phyloP scores from a whole-genome alignment of 1,140 invertebrate genomes.

The Rhyzopertha dominica region DNA sequence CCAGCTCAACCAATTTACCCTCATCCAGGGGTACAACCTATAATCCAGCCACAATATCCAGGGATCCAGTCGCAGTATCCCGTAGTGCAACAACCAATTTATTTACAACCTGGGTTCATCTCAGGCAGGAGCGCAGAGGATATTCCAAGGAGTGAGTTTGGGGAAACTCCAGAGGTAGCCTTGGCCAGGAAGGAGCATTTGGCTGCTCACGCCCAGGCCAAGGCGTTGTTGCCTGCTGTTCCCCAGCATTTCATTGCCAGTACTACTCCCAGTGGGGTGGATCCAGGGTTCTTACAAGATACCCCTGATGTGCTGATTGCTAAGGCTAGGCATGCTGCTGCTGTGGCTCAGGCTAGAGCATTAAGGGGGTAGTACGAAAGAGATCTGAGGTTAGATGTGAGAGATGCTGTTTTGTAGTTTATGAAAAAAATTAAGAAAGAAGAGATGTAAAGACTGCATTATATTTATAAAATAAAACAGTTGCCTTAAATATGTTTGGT shows the following conservation, averaged over 20 bases:
- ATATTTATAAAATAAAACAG: too few species aligned
- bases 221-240: background rate
- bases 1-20: too few species aligned
- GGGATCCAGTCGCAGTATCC: background rate
- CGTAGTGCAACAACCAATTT: background rate
- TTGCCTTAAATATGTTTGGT: too few species aligned
- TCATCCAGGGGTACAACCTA: too few species aligned
- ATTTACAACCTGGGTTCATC: background rate
- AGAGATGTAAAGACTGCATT: too few species aligned
- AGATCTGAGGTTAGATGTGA: too few species aligned
- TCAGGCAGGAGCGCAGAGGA: conserved; percentile 1
- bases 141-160: conserved; percentile 3
- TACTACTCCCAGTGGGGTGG: background rate
- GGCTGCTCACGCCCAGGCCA: background rate
- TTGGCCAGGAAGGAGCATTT: conserved; percentile 8
- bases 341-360: conserved; percentile 1
- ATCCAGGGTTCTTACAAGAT: background rate
- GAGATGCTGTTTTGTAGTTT: too few species aligned
- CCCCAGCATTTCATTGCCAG: background rate
- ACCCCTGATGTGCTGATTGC: background rate
- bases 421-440: too few species aligned
- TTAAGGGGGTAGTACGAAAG: too few species aligned
- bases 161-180: conserved; percentile 8
- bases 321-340: conserved; percentile 5
- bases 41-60: background rate